phyloP scores from a whole-genome alignment of 2,888 invertebrate genomes.

The Didymodactylos carnosus region DNA sequence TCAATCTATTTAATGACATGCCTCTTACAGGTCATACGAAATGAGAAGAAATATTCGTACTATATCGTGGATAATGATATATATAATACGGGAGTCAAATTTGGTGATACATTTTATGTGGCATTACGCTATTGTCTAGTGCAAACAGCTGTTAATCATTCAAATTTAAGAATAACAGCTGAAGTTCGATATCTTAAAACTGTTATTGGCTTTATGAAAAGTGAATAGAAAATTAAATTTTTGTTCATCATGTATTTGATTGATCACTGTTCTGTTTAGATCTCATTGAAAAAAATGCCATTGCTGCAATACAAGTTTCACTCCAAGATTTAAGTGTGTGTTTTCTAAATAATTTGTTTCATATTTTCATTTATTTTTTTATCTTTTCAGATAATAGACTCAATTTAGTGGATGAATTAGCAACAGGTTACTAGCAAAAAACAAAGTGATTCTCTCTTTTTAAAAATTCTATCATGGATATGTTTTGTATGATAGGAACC shows the following conservation, averaged over 20 bases:
- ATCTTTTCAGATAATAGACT: neutral
- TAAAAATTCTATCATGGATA: neutral
- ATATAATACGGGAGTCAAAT: neutral
- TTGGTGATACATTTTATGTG: neutral
- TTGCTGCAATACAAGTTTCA: neutral
- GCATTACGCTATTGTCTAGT: neutral
- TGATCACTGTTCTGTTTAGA: neutral
- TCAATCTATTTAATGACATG: too few relatives aligned
- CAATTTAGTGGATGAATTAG: neutral
- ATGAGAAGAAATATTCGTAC: too few relatives aligned
- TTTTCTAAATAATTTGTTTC: too few relatives aligned
- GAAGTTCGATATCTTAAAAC: neutral
- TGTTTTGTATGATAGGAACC: neutral
- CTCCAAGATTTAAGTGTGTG: neutral
- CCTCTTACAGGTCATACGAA: too few relatives aligned
- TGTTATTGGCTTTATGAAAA: neutral
- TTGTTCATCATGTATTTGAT: too few relatives aligned
- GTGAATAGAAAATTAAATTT: neutral
- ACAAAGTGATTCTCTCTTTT: neutral
- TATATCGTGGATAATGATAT: neutral
- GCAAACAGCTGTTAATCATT: neutral
- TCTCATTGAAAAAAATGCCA: neutral
- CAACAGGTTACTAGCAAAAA: neutral
- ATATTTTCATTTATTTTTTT: neutral
- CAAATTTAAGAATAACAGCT: neutral